Base-by-base conservation (phyloP, 2,888 invertebrate genomes). In the Ornithoptera priamus region DNA sequence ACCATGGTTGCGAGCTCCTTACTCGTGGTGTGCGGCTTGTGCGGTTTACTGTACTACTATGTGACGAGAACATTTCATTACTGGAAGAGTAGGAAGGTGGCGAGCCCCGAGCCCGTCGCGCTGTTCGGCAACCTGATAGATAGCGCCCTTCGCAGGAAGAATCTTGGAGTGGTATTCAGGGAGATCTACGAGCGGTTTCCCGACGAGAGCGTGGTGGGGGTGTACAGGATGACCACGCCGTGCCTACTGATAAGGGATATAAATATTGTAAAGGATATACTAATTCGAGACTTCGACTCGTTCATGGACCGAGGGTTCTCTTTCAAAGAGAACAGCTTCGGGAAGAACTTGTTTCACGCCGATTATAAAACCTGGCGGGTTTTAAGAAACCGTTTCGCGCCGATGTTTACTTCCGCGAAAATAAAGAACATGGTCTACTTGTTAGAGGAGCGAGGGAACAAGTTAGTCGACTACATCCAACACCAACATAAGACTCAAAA, bases 261-360 rank as follows among this genome's bases (percentile, higher is more conserved):
- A 20, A 87, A 89, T 12, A 63, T 86, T 1, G 73, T 88, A 6
- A 86, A 86, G 73, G 75, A 83, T 7, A 72, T 88, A 1, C 75
- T 87, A 72, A 83, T 88, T 17, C 85, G 83, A 69, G 87, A 87
- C 72, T 88, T 87, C 59, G 80, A 85, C 18, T 8, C 62, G 0
- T 88, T 88, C 39, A 15, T 72, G 3, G 84, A 87, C 15, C 82
- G 88, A 8, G 85, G 85, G 0, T 5, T 84, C 0, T 80, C 81
- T 50, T 80, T 84, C 24, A 82, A 82, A 39, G 80, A 81, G 8
- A 72, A 84, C 68, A 83, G 81, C 3, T 70, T 88, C 36, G 84
- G 84, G 22, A 70, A 71, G 6, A 86, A 88, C 68, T 70, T 89
- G 36, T 87, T 88, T 64, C 80, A 81, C 60, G 79, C 83, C 0